These are phyloP conservation scores for Dromococcyx pavoninus DNA, from an alignment of 2,797 vertebrate species.

Conservation along the genomic window DNA sequence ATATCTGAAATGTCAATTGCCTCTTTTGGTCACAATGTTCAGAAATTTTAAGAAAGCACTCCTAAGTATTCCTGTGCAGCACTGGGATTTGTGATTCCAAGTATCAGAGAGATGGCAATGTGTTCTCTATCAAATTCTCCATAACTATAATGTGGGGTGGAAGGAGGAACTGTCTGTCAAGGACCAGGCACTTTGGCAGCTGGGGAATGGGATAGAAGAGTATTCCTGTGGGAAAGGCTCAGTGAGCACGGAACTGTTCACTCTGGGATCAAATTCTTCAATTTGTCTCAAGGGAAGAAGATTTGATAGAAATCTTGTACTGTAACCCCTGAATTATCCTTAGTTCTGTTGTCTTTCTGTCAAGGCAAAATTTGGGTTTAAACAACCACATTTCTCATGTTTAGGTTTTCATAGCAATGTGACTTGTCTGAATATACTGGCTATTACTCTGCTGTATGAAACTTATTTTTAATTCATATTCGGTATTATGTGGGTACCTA, in stretches of 20 bases:
- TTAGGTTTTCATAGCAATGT: not conserved
- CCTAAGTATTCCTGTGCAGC: not conserved
- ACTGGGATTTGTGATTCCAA: not conserved
- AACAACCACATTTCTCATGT: not conserved
- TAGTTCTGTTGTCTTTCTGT: not conserved
- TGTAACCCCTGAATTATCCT: not conserved
- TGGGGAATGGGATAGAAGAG: not conserved
- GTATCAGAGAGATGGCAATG: not conserved
- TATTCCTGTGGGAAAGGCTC: not conserved
- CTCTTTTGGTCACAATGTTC: not conserved
- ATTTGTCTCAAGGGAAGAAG: not conserved
- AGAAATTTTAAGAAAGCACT: not conserved
- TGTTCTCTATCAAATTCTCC: not conserved
- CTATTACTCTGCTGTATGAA: not conserved
- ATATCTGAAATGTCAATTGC: not conserved
- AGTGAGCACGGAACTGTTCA: slow-evolving; percentile 24
- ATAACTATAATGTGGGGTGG: not conserved
- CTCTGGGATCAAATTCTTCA: not conserved
- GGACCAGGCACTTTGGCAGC: not conserved
- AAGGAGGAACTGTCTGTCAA: not conserved
- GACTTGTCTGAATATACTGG: not conserved
- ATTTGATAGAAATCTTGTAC: not conserved
- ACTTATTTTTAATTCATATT: not conserved
- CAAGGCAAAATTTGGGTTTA: not conserved
- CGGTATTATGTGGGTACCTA: not conserved